These are phyloP conservation scores for Anguilla pacifica DNA, from an alignment of 2,797 vertebrate genomes.

Conservation along the genomic window DNA sequence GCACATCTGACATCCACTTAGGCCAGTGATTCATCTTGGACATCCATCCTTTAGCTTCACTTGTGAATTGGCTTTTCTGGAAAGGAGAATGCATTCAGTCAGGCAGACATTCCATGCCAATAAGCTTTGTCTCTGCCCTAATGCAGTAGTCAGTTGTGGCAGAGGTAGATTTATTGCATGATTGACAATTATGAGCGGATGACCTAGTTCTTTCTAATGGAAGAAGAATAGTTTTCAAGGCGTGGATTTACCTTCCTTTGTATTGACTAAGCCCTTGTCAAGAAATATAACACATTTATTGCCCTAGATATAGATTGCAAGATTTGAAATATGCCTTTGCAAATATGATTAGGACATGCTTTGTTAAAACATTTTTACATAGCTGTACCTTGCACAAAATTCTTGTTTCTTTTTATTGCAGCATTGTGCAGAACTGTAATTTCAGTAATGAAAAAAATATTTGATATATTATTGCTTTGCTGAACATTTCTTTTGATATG, in stretches of 20 bases:
- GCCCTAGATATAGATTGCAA: slow-evolving; percentile 9
- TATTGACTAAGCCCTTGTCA: slow-evolving; percentile 60
- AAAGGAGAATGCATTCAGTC: slow-evolving; percentile 84
- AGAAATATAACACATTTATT: slow-evolving; percentile 55
- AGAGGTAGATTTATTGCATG: slow-evolving; percentile 88
- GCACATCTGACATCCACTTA: slow-evolving; percentile 37
- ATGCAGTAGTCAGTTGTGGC: slow-evolving; percentile 83
- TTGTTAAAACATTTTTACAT: background rate
- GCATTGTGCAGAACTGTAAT: background rate
- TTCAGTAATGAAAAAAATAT: background rate
- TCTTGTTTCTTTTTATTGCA: background rate
- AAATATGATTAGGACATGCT: slow-evolving; percentile 11
- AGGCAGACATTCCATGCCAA: slow-evolving; percentile 86
- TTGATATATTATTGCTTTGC: background rate
- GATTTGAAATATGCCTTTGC: background rate
- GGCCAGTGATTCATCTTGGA: slow-evolving; percentile 24
- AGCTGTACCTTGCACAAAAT: background rate
- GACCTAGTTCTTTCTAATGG: slow-evolving; percentile 83
- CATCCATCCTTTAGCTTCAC: slow-evolving; percentile 74
- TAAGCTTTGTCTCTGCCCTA: slow-evolving; percentile 87
- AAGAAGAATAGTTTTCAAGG: slow-evolving; percentile 84
- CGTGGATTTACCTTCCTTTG: slow-evolving; percentile 73
- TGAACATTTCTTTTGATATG: background rate
- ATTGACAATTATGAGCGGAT: slow-evolving; percentile 89
- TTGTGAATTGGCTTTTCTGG: slow-evolving; percentile 82